Percentiles rank a stretch among this genome's conserved stretches.
These are phyloP conservation scores for Semnornis frantzii DNA, from an alignment of 2,113 vertebrate genomes.

Conservation along the genomic window DNA sequence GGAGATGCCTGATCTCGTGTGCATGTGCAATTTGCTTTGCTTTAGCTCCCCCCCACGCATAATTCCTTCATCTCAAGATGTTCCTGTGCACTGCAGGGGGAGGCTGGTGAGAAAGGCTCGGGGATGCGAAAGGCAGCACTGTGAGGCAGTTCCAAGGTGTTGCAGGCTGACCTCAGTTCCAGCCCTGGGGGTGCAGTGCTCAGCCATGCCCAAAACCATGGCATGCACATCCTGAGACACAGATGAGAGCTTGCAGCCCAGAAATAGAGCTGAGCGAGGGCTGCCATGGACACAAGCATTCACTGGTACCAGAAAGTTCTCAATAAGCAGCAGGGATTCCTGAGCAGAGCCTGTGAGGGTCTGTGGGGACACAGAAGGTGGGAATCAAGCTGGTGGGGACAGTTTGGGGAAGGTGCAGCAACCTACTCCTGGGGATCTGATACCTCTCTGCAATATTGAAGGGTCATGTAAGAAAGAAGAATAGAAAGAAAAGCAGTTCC, in stretches of 20 bases:
- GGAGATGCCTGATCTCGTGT: background rate
- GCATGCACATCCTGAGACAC: too few relatives aligned
- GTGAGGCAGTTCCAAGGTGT: accelerated
- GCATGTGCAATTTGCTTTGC: background rate
- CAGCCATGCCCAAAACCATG: accelerated
- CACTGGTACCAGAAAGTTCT: background rate
- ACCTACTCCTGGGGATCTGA: background rate
- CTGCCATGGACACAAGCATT: background rate
- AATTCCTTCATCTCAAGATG: background rate
- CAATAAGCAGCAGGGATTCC: background rate
- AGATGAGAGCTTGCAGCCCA: background rate
- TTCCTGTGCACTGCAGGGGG: background rate
- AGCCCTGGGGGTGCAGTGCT: accelerated
- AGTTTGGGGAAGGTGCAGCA: background rate
- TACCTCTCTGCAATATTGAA: background rate
- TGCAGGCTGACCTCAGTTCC: background rate
- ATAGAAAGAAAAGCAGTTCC: background rate
- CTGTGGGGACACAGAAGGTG: background rate
- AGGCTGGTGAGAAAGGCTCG: background rate
- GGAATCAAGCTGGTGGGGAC: background rate
- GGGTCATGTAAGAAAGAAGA: background rate
- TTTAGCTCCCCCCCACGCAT: background rate
- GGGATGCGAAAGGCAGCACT: background rate
- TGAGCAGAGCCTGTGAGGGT: background rate
- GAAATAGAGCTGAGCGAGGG: background rate